Conservation (phyloP, 2,888 invertebrate species). For the Galeopsomyia nigrocyanea region DNA sequence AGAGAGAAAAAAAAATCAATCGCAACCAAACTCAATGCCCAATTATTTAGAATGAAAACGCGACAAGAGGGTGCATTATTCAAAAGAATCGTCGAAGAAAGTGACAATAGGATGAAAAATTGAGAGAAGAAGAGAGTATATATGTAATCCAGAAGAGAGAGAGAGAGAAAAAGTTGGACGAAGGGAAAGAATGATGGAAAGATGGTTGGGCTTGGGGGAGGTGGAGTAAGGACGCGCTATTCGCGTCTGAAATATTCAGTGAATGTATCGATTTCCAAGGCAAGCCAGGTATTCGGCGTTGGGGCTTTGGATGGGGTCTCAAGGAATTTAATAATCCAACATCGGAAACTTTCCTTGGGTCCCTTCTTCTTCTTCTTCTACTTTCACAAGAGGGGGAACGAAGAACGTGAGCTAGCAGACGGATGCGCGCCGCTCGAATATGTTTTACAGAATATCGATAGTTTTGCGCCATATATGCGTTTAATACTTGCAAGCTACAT, state of each 20-base stretch:
- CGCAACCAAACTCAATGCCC: slow-evolving; percentile 9
- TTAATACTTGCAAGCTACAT: no score
- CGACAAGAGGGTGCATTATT: no score
- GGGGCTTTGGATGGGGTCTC: slow-evolving; percentile 64
- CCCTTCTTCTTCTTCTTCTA: slow-evolving; percentile 52
- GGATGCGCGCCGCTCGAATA: slow-evolving; percentile 24
- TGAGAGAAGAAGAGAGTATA: background rate
- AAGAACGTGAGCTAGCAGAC: slow-evolving; percentile 16
- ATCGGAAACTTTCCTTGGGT: slow-evolving; percentile 64
- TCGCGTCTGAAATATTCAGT: slow-evolving; percentile 65
- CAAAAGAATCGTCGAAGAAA: slow-evolving; percentile 23
- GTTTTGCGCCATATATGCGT: background rate
- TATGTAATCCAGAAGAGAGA: background rate
- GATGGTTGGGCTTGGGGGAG: background rate
- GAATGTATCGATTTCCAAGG: slow-evolving; percentile 66
- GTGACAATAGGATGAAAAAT: slow-evolving; percentile 23
- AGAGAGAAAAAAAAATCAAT: slow-evolving; percentile 34
- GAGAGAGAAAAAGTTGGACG: slow-evolving; percentile 11
- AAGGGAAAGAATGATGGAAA: slow-evolving; percentile 24
- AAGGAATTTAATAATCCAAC: slow-evolving; percentile 68
- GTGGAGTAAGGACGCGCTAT: slow-evolving; percentile 34
- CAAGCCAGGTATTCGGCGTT: slow-evolving; percentile 64
- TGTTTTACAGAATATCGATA: slow-evolving; percentile 4
- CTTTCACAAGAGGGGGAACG: background rate
- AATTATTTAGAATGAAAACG: no score